Conservation (phyloP, 2,113 vertebrate species). For the Sinocyclocheilus grahami region DNA sequence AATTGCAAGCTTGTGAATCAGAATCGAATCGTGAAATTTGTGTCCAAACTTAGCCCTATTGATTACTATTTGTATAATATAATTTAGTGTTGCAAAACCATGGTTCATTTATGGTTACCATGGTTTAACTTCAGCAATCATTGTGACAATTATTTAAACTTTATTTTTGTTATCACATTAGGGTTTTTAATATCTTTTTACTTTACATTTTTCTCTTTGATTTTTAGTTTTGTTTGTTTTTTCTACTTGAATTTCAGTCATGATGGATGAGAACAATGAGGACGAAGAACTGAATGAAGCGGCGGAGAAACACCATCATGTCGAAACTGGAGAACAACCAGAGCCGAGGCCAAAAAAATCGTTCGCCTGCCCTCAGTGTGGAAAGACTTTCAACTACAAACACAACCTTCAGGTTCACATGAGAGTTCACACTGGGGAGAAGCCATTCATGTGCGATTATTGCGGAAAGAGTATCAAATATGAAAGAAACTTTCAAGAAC, state of each 20-base stretch:
- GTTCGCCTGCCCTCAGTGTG: not conserved
- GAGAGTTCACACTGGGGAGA: not conserved
- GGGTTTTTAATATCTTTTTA: too few relatives aligned
- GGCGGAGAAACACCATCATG: not conserved
- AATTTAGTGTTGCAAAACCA: too few relatives aligned
- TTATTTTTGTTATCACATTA: too few relatives aligned
- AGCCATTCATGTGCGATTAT: not conserved
- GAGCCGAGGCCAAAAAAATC: not conserved
- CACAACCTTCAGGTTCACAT: conserved; percentile 1
- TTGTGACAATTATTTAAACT: too few relatives aligned
- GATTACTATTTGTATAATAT: not conserved
- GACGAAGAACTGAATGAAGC: not conserved
- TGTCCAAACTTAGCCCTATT: too few relatives aligned
- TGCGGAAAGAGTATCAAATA: not conserved
- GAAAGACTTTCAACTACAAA: not conserved
- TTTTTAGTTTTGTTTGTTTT: too few relatives aligned
- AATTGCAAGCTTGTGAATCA: too few relatives aligned
- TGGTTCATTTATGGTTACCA: not conserved
- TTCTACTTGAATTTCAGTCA: not conserved
- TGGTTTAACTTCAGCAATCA: not conserved
- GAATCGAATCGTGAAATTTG: not conserved
- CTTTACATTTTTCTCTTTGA: too few relatives aligned
- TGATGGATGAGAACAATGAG: not conserved
- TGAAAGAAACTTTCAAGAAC: not conserved
- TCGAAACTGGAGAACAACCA: not conserved